Evolutionary conservation across 1,140 invertebrate genomes (phyloP), one percentile per base, ranked within the genome.

Genomic region (Myzus persicae): DNA sequence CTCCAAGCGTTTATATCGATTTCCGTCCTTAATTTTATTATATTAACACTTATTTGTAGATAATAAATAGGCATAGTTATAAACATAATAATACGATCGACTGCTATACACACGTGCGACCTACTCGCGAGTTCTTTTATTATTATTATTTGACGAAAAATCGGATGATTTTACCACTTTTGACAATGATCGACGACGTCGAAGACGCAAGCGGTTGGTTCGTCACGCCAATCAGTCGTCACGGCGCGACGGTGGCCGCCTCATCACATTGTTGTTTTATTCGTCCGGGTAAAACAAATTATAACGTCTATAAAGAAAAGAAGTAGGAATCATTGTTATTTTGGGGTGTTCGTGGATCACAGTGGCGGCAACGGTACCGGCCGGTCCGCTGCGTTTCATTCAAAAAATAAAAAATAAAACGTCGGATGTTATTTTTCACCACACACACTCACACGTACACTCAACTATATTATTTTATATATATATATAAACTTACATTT

Each of bases 341-440:
- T 90, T 20, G 46, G 42, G 44, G 87, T 89, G 87, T n/a, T n/a
- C 8, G 36, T 89, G 11, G 44, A 46, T 22, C 90, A 44, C 89
- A 42, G 42, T 20, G 90, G 26, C 38, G 38, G 51, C 88, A 44
- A 2, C 42, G 24, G 44, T 18, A 26, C 48, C 22, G 38, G 31
- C n/a, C 51, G 26, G 76, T 81, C 84, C 42, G 42, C 44, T 67
- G 42, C n/a, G 46, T 40, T 92, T 92, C 91, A 92, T 92, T 92
- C 42, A 92, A 82, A 48, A 92, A 82, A 51, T 3, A 76, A 76
- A 76, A 59, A 59, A 40, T n/a, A 67, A 42, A 44, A 91, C 42
- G 40, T 46, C 91, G 76, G 91, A 92, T 51, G 46, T 92, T 92
- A 92, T 92, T 92, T 92, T 92, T 92, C 91, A 92, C 76, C 76